Percentiles rank a stretch among this genome's conserved stretches.
Evolutionary conservation across 2,113 vertebrate genomes (phyloP).

Genomic region (Tapirus terrestris): DNA sequence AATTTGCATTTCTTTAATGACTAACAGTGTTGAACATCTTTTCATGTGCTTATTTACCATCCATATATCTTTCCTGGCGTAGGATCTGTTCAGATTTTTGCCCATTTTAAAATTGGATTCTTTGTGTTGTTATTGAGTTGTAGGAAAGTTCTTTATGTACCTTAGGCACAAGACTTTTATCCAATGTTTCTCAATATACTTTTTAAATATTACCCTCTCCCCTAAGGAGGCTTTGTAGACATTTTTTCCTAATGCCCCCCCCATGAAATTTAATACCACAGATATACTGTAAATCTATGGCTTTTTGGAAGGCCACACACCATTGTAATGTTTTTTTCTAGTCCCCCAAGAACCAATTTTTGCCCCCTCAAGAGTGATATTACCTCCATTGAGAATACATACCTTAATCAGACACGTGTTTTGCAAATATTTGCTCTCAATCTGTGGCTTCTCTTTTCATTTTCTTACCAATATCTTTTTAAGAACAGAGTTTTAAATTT

Average conservation of each 20-base stretch:
- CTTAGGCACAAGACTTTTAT: not conserved
- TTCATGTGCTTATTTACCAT: not conserved
- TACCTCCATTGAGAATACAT: not conserved
- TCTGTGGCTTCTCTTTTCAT: not conserved
- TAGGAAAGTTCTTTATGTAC: not conserved
- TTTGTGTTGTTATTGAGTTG: not conserved
- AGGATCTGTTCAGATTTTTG: not conserved
- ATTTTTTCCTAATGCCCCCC: not conserved
- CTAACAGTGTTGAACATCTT: not conserved
- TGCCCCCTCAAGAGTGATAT: too few relatives aligned
- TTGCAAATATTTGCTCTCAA: not conserved
- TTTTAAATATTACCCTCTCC: not conserved
- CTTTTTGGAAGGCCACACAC: not conserved
- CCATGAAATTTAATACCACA: not conserved
- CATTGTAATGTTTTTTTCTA: not conserved
- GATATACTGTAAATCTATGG: not conserved
- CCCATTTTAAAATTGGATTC: not conserved
- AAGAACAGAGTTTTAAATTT: not conserved
- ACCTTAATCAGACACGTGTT: not conserved
- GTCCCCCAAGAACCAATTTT: not conserved
- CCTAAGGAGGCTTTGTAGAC: not conserved
- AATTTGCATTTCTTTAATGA: not conserved
- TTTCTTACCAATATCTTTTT: not conserved
- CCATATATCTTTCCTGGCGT: not conserved
- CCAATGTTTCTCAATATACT: not conserved